Evolutionary conservation across 1,140 invertebrate species (phyloP), one percentile per base, ranked within the genome.

Genomic region (Drosophila setifemur): DNA sequence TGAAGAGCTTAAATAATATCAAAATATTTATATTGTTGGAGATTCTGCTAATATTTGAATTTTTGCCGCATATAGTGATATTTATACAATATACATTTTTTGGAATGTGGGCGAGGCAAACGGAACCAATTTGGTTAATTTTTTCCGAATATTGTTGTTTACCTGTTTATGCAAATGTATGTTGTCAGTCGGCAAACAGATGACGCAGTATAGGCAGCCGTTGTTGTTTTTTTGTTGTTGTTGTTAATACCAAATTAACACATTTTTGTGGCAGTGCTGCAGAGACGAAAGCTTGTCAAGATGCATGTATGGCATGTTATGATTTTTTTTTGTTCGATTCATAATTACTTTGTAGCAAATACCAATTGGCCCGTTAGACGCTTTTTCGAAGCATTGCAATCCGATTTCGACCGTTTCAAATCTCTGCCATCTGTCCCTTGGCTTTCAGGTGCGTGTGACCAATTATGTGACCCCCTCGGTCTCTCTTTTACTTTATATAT

Each of bases 221-320:
- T 12, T 33, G 44, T 12, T 28, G n/a, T n/a, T n/a, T 12, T 12
- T 8, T 31, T 29, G 43, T 31, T 61, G 43, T 49, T 64, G 50
- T 69, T 55, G 50, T 57, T 26, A 81, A 61, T 55, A 67, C 66
- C 77, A 50, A 81, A 67, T 81, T 82, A 81, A 81, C 77, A 81
- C 77, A 81, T 81, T 81, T 77, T 82, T 82, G 58, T 39, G 73
- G 26, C 40, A 54, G 19, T 81, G 77, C 75, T 77, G 67, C 55
- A 63, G 54, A 70, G 37, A 29, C 44, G 52, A 60, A 70, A 76
- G 73, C 77, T 71, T 82, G 77, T 75, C 81, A 81, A 70, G 76
- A 81, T 81, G 76, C 77, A 18, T 9, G 14, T n/a, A 42, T 19
- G 18, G 39, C 45, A 23, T 49, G 60, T 8, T 29, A 52, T 14